Evolutionary conservation across 2,113 vertebrate genomes (phyloP), one percentile per base, ranked within the genome.

Genomic region (Eretmochelys imbricata): DNA sequence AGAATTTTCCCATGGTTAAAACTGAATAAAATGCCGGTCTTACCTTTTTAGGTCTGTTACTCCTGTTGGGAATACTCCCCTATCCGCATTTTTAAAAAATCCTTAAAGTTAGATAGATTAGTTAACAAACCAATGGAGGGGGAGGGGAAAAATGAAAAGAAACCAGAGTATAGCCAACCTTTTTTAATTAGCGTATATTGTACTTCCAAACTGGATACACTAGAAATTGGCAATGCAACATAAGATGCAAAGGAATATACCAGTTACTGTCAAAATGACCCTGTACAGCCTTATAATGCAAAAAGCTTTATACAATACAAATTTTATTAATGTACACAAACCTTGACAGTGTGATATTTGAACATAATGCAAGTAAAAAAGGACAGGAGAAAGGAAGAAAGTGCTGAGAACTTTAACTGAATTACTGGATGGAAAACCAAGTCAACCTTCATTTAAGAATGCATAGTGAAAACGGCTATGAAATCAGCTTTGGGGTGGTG

Each of bases 161-260:
- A 98, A 91, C 96, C 84, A 95, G 96, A 94, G 81, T 98, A 97
- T 98, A 98, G 98, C 98, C 98, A 98, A 98, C 97, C 96, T 97
- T 98, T 97, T 98, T 98, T 98, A 98, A 98, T 99, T 99, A 98
- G 99, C 99, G 99, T 99, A 99, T 99, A 99, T 99, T 99, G 99
- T 99, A 99, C 99, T 99, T 99, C 99, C 99, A 99, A 99, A 99
- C 99, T 99, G 98, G 99, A 99, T 99, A 99, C 99, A 99, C 99
- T 99, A 99, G 99, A 98, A 99, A 99, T 99, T 99, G 99, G 99
- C 99, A 99, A 99, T 99, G 99, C 98, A 99, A 99, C 99, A 97
- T 98, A 99, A 99, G 99, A 99, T 98, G 98, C 98, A 98, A 98
- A 98, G 98, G 97, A 98, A 98, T 98, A 98, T 99, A 99, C 99